These are phyloP conservation scores for Limenitis camilla DNA, from an alignment of 2,888 invertebrate species.

Conservation along the genomic window DNA sequence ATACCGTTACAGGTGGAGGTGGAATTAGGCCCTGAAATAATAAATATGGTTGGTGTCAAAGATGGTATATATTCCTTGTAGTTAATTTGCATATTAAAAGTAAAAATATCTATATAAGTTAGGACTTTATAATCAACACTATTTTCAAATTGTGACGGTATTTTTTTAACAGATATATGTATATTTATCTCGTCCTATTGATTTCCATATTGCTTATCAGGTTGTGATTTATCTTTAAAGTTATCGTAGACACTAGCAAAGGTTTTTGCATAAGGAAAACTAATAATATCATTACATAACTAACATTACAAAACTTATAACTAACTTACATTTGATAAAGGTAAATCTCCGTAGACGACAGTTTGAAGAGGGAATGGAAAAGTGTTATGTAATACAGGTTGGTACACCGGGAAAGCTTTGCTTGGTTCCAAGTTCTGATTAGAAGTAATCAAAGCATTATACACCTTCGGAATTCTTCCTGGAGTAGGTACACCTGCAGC, in stretches of 20 bases:
- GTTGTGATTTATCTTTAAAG: no score
- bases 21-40: slow-evolving; percentile 49
- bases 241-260: no score
- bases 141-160: no score
- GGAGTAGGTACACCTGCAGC: slow-evolving; percentile 53
- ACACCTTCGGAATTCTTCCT: slow-evolving; percentile 81
- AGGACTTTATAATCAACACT: no score
- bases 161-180: no score
- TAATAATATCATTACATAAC: no score
- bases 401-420: slow-evolving; percentile 82
- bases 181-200: no score
- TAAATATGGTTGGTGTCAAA: no score
- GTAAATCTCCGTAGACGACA: slow-evolving; percentile 51
- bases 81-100: not conserved
- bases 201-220: no score
- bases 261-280: no score
- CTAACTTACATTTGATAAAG: slow-evolving; percentile 49
- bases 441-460: slow-evolving; percentile 86
- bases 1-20: slow-evolving; percentile 31
- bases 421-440: slow-evolving; percentile 85
- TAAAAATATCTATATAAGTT: no score
- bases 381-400: slow-evolving; percentile 79
- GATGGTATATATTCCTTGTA: no score
- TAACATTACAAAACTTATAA: not conserved
- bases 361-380: slow-evolving; percentile 65